Conservation (phyloP, 2,888 invertebrate species). For the Hedychridium roseum region DNA sequence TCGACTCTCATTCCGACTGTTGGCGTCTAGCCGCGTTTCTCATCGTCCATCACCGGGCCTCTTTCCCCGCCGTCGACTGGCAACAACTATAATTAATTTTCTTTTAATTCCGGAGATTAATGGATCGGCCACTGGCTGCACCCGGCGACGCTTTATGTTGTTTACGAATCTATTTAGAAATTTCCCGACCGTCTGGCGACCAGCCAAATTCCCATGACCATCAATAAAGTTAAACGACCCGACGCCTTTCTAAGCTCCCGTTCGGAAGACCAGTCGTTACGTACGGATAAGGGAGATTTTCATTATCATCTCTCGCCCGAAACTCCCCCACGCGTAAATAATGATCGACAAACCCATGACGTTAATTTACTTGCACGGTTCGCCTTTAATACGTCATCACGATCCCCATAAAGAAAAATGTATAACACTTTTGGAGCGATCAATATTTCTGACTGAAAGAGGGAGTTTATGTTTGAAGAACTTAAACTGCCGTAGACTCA, state of each 20-base stretch:
- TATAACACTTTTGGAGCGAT: too few relatives aligned
- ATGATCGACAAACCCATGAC: too few relatives aligned
- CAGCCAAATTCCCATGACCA: constrained; percentile 14
- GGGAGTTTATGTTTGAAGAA: too few relatives aligned
- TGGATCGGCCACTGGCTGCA: constrained; percentile 39
- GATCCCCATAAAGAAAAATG: too few relatives aligned
- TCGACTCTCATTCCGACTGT: constrained; percentile 18
- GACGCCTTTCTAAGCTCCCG: neutral
- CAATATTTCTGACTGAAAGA: too few relatives aligned
- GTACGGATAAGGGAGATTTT: constrained; percentile 12
- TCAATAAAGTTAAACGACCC: neutral
- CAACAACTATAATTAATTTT: constrained; percentile 57
- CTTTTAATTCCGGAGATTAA: constrained; percentile 58
- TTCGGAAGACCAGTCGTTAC: constrained; percentile 12
- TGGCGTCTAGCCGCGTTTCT: constrained; percentile 32
- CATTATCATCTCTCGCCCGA: too few relatives aligned
- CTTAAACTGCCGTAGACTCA: too few relatives aligned
- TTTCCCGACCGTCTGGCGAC: constrained; percentile 17
- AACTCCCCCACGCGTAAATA: too few relatives aligned
- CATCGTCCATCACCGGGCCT: constrained; percentile 45
- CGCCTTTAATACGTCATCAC: too few relatives aligned
- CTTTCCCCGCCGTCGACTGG: constrained; percentile 44
- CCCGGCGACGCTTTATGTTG: constrained; percentile 22
- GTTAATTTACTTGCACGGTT: too few relatives aligned
- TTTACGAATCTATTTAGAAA: constrained; percentile 30